Percentiles rank a stretch among this genome's conserved stretches.
Evolutionary conservation across 1,140 invertebrate genomes (phyloP).

Genomic region (Bombus cullumanus): DNA sequence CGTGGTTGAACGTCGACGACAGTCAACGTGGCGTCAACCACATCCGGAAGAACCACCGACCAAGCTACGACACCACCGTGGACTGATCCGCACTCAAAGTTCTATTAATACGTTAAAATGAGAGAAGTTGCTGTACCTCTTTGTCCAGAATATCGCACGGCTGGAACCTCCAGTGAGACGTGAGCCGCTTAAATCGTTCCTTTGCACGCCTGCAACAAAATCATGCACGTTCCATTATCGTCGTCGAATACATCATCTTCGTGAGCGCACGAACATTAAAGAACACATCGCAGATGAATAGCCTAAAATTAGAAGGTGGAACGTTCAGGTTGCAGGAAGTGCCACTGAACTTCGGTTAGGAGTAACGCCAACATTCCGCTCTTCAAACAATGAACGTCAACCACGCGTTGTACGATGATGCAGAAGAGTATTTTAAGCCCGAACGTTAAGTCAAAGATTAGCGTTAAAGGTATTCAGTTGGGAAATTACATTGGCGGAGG

Average conservation of each 20-base stretch:
- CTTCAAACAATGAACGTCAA: background rate
- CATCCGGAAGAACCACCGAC: too few relatives aligned
- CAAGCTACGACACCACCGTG: too few relatives aligned
- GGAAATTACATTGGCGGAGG: background rate
- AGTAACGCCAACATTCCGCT: background rate
- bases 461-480: too few relatives aligned
- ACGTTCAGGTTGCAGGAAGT: background rate
- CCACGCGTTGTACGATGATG: background rate
- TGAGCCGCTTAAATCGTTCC: constrained; percentile 94
- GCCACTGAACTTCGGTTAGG: constrained; percentile 15
- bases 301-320: constrained; percentile 5
- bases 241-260: background rate
- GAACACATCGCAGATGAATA: background rate
- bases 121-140: background rate
- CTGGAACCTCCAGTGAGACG: constrained; percentile 94
- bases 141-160: constrained; percentile 87
- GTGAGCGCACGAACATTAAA: too few relatives aligned
- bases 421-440: background rate
- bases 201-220: constrained; percentile 85
- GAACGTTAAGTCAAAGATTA: background rate
- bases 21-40: too few relatives aligned
- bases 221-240: background rate
- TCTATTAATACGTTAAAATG: background rate
- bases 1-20: too few relatives aligned
- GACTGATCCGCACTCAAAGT: too few relatives aligned